Base-by-base conservation (phyloP, 1,140 invertebrate species). In the Apolygus lucorum region DNA sequence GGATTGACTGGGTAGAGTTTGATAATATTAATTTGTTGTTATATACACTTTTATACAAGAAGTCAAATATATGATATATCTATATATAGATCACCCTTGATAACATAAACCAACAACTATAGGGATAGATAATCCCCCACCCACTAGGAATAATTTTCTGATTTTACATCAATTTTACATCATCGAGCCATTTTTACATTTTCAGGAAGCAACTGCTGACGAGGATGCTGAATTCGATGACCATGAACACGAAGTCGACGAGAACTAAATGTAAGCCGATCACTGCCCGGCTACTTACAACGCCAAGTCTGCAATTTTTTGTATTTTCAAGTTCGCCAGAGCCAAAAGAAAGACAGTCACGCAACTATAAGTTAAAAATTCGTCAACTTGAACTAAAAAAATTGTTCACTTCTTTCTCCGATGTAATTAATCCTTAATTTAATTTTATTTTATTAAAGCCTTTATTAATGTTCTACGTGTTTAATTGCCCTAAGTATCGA, bases 161-260 rank as follows among this genome's bases (percentile, higher is more conserved):
- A n/a, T n/a, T n/a, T n/a, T n/a, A n/a, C n/a, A n/a, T n/a, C n/a
- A n/a, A n/a, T n/a, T n/a, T n/a, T n/a, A n/a, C n/a, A n/a, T n/a
- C n/a, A n/a, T n/a, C n/a, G n/a, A n/a, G n/a, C n/a, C n/a, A n/a
- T n/a, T n/a, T n/a, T n/a, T n/a, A n/a, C n/a, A n/a, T n/a, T 49
- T 67, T 4, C 34, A 67, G 77, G 93, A 91, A 75, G 90, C 90
- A 26, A 90, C 88, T 13, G 88, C 87, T 28, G 89, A 91, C 74
- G 89, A 91, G 70, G 89, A 91, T 72, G 87, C 85, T 4, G 89
- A 90, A 75, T 89, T 90, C 75, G 89, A 91, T 75, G 87, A 89
- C 27, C 63, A 64, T 74, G 88, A 90, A 77, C 85, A 84, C 72
- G 87, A 88, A 75, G 87, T 82, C 63, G 84, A 84, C 63, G 63